These are phyloP conservation scores for Spondyliosoma cantharus DNA, from an alignment of 2,797 vertebrate genomes.

Conservation along the genomic window DNA sequence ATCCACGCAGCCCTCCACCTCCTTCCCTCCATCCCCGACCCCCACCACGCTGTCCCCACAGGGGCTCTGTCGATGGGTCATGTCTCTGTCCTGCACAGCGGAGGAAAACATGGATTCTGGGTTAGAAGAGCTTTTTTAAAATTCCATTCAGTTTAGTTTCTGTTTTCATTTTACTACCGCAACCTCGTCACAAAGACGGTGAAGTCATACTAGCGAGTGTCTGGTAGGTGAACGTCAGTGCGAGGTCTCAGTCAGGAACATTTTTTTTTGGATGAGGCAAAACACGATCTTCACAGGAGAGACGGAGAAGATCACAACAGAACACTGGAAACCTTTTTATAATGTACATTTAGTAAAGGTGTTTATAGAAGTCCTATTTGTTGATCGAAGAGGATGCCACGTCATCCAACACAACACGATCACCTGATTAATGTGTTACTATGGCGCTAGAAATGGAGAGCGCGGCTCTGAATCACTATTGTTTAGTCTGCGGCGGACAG, in stretches of 20 bases:
- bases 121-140: neutral
- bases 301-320: neutral
- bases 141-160: neutral
- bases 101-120: neutral
- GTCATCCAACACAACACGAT: neutral
- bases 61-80: slow-evolving; percentile 94
- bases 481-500: slow-evolving; percentile 45
- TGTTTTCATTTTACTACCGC: neutral
- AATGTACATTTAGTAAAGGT: neutral
- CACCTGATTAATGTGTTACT: slow-evolving; percentile 26
- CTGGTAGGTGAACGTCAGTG: neutral
- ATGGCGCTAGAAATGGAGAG: slow-evolving; percentile 20
- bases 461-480: slow-evolving; percentile 24
- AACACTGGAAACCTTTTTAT: neutral
- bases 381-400: slow-evolving; percentile 8
- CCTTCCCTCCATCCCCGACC: slow-evolving; percentile 87
- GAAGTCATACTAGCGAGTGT: neutral
- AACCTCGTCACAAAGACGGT: neutral
- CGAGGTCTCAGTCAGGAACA: neutral
- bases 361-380: neutral
- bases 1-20: slow-evolving; percentile 90
- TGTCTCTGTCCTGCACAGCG: slow-evolving; percentile 91
- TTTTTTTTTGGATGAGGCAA: neutral
- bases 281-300: neutral
- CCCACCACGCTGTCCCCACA: slow-evolving; percentile 86